These are phyloP conservation scores for Steinernema feltiae DNA, from an alignment of 1,140 invertebrate genomes.

Conservation along the genomic window DNA sequence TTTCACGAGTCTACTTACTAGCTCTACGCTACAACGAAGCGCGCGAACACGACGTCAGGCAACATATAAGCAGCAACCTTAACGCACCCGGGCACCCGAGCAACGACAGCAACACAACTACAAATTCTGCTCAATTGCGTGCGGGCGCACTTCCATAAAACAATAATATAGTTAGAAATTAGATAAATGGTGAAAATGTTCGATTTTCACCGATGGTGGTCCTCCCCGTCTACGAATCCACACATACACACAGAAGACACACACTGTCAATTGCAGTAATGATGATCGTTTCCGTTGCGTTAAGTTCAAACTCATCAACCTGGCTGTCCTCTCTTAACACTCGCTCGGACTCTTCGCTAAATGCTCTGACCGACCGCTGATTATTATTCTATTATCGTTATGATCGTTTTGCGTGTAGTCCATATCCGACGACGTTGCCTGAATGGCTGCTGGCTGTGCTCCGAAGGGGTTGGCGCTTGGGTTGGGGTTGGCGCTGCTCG, in stretches of 20 bases:
- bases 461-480: background rate
- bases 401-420: background rate
- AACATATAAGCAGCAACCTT: background rate
- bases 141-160: background rate
- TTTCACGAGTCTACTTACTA: background rate
- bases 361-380: background rate
- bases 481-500: constrained; percentile 12
- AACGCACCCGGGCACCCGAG: too few relatives aligned
- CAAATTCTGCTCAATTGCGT: background rate
- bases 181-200: background rate
- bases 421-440: background rate
- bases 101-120: background rate
- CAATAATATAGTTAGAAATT: background rate
- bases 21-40: background rate
- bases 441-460: constrained; percentile 2
- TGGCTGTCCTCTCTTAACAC: background rate
- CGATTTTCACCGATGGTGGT: background rate
- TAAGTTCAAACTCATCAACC: background rate
- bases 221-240: background rate
- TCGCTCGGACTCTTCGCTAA: background rate
- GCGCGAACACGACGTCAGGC: background rate
- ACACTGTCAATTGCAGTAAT: too few relatives aligned
- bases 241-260: too few relatives aligned
- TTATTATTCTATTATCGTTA: background rate
- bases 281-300: background rate